A percentile compares a stretch with the other conserved stretches of the same genome.
These are phyloP conservation scores for Choloepus didactylus DNA, from an alignment of 2,797 vertebrate genomes.

Conservation along the genomic window DNA sequence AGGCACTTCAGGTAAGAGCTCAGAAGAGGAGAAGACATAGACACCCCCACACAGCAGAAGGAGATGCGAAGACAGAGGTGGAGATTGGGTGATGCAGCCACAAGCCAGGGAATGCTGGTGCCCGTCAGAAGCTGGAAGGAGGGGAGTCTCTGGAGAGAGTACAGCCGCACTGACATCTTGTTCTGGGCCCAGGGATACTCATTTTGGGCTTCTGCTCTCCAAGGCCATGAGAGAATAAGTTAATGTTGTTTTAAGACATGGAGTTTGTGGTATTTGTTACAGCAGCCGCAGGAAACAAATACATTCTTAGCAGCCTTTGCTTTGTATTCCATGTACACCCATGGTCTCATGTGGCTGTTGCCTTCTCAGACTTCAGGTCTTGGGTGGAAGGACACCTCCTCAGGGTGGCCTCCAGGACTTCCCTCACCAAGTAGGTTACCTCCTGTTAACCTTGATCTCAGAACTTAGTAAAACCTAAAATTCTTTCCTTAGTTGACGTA, in stretches of 20 bases:
- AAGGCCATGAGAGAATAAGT: not conserved
- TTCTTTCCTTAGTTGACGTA: not conserved
- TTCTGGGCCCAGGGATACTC: not conserved
- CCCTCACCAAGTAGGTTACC: not conserved
- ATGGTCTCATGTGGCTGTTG: accelerated
- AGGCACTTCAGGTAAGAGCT: not conserved
- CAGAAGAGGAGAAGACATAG: not conserved
- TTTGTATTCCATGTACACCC: not conserved
- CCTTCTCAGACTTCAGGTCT: not conserved
- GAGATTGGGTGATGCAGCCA: accelerated
- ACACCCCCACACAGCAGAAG: not conserved
- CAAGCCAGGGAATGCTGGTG: not conserved
- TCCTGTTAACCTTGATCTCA: not conserved
- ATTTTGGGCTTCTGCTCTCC: not conserved
- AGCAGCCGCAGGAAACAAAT: not conserved
- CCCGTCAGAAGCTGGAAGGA: not conserved
- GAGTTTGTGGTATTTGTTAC: not conserved
- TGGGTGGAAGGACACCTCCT: not conserved
- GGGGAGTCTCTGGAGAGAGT: accelerated
- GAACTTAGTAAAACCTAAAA: not conserved
- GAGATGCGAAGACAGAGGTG: accelerated
- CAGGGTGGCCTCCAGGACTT: not conserved
- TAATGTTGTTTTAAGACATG: not conserved
- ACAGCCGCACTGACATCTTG: too few species aligned
- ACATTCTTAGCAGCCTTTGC: too few species aligned